These are phyloP conservation scores for Polydrusus pterygomalis DNA, from an alignment of 2,888 invertebrate genomes.

Conservation along the genomic window DNA sequence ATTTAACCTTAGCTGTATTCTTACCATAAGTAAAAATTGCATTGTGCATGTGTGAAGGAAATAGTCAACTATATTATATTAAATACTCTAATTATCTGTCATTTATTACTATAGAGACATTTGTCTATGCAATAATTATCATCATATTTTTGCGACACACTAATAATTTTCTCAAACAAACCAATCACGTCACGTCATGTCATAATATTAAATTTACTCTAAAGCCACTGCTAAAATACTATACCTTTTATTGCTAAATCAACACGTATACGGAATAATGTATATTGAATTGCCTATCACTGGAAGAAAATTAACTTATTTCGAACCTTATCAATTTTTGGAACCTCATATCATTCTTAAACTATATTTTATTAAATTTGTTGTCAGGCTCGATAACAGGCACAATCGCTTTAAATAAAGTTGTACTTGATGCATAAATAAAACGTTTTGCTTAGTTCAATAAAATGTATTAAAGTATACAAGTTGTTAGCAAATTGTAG, in stretches of 20 bases:
- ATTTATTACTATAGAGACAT: too few species aligned
- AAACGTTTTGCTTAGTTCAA: background rate
- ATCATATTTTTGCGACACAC: background rate
- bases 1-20: too few species aligned
- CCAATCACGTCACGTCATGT: background rate
- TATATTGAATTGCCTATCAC: slow-evolving; percentile 21
- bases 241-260: slow-evolving; percentile 1
- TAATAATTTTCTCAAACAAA: background rate
- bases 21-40: too few species aligned
- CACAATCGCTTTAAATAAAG: slow-evolving; percentile 14
- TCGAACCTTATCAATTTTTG: slow-evolving; percentile 6
- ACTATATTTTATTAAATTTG: slow-evolving; percentile 15
- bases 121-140: too few species aligned
- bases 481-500: background rate
- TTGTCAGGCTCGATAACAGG: slow-evolving; percentile 14
- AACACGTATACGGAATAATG: background rate
- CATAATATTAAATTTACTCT: background rate
- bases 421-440: slow-evolving; percentile 22
- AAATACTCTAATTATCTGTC: too few species aligned
- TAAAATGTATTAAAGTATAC: slow-evolving; percentile 6
- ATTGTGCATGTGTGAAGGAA: too few species aligned
- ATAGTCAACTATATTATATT: too few species aligned
- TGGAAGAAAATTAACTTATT: slow-evolving; percentile 1
- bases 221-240: slow-evolving; percentile 1
- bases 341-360: background rate